Evolutionary conservation across 2,113 vertebrate genomes (phyloP).

Genomic region (Calyptommatus sinebrachiatus): DNA sequence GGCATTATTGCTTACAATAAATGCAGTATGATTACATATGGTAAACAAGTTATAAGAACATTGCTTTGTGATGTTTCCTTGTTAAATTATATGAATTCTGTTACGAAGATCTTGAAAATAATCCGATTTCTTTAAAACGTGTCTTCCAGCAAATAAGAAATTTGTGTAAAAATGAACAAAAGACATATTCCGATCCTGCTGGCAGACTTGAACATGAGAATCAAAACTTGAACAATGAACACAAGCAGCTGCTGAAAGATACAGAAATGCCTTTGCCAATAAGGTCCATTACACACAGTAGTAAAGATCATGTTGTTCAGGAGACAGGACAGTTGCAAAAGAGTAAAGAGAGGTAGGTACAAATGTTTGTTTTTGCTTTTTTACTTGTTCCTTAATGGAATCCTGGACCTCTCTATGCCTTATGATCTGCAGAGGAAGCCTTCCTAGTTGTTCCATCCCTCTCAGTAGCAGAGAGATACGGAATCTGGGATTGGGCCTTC

Average conservation of each 20-base stretch:
- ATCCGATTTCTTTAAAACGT: conserved; percentile 37
- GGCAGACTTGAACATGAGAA: conserved; percentile 59
- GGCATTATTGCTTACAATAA: conserved; percentile 35
- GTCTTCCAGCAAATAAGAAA: conserved; percentile 61
- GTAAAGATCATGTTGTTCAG: conserved; percentile 39
- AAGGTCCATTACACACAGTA: conserved; percentile 27
- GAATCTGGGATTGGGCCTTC: too few species aligned
- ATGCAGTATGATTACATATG: conserved; percentile 39
- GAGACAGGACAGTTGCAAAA: conserved; percentile 41
- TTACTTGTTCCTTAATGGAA: not conserved
- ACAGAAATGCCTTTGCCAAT: conserved; percentile 35
- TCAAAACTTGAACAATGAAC: conserved; percentile 57
- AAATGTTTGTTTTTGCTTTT: not conserved
- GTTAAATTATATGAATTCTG: conserved; percentile 44
- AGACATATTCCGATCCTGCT: conserved; percentile 49
- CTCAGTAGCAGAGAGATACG: too few species aligned
- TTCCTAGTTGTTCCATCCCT: too few species aligned
- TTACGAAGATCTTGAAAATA: conserved; percentile 33
- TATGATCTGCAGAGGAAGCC: too few species aligned
- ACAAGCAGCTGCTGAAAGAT: conserved; percentile 55
- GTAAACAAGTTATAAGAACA: conserved; percentile 35
- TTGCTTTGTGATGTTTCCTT: conserved; percentile 42
- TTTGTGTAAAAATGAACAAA: conserved; percentile 56
- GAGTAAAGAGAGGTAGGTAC: conserved; percentile 72
- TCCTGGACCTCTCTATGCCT: too few species aligned